Evolutionary conservation across 2,888 invertebrate species (phyloP), one percentile per base, ranked within the genome.

Genomic region (Alloplasta piceator): DNA sequence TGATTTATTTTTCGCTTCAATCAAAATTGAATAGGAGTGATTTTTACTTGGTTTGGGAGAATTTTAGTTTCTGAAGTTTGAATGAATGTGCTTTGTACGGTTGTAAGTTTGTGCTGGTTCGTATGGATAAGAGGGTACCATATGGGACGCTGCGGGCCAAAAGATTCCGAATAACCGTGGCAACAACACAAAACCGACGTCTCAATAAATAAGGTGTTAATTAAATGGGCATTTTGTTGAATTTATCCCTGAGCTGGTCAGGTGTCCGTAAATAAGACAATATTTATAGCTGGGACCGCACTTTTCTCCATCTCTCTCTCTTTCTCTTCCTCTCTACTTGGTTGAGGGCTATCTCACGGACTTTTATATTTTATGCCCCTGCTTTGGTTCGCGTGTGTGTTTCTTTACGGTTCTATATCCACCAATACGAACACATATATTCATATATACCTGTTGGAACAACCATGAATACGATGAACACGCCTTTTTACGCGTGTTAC

Each of bases 141-240:
- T 61, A 52, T 68, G 75, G 67, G 75, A 75, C 68, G 75, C 75
- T 75, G 75, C 67, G 68, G 67, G 75, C 67, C 52, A 73, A 14
- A 38, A 55, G 75, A 50, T 55, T 26, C 39, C 75, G 61, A 68
- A 73, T 39, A 74, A 58, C 56, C 67, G 74, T 56, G 67, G 55
- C 78, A 67, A 74, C 75, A 75, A 68, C 75, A 68, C 56, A 56
- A 56, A 10, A 76, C 81, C 85, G 89, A 91, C 90, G 87, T 90
- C 91, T 90, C 91, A 90, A 91, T 91, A 91, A 91, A 91, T 91
- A 91, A 91, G 90, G 90, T 90, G 91, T 90, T 91, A 91, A 91
- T 91, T 91, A 91, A 91, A 91, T 88, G 87, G 88, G 90, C 89
- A 90, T 90, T 91, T 91, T 88, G 86, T 84, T 90, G 88, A 88